Evolutionary conservation across 1,140 invertebrate genomes (phyloP).

Genomic region (Caenorhabditis tropicalis): DNA sequence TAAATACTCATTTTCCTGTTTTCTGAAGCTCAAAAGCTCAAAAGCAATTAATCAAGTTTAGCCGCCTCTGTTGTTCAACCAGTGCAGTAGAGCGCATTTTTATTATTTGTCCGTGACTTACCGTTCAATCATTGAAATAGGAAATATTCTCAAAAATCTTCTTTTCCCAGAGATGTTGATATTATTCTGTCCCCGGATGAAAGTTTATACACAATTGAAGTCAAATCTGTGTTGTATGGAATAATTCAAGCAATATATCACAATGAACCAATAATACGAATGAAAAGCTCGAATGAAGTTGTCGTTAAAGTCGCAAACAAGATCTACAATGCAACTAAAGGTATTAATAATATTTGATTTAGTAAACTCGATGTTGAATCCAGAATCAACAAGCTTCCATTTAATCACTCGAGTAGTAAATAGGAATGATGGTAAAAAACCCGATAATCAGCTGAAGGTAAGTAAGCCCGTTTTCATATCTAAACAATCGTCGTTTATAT

Average conservation of each 20-base stretch:
- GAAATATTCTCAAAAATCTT: no score
- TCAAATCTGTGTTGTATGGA: constrained; percentile 32
- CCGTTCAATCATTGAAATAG: no score
- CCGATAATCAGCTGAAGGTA: background rate
- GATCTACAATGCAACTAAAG: background rate
- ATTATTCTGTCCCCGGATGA: background rate
- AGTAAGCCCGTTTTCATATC: background rate
- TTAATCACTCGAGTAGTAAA: background rate
- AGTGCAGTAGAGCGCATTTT: no score
- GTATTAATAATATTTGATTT: background rate
- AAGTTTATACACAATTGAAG: constrained; percentile 2
- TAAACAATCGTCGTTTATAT: background rate
- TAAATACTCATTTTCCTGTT: no score
- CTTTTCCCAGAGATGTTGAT: background rate
- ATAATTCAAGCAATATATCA: background rate
- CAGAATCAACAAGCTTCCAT: background rate
- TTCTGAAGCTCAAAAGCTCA: no score
- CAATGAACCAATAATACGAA: background rate
- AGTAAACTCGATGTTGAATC: background rate
- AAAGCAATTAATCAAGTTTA: no score
- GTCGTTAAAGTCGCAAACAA: constrained; percentile 11
- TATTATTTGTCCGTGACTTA: no score
- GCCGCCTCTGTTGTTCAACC: no score
- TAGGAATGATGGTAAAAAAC: background rate
- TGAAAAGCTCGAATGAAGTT: constrained; percentile 26